A percentile compares a stretch with the other conserved stretches of the same genome.
phyloP scores from a whole-genome alignment of 2,113 vertebrate species.

The Rhipidura dahli region DNA sequence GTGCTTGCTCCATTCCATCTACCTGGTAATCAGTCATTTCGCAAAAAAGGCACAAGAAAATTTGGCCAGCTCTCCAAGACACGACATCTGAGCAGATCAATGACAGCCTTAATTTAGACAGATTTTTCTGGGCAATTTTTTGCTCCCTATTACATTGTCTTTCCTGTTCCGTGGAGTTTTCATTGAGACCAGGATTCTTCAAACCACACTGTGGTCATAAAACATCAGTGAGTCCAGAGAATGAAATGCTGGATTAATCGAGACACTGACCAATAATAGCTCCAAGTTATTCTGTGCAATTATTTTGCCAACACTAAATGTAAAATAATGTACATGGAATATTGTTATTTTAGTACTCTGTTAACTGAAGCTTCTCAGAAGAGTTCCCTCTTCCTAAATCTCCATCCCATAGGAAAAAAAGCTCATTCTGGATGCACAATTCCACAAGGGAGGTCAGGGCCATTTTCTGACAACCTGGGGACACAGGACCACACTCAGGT shows the following conservation, averaged over 20 bases:
- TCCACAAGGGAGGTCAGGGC: not conserved
- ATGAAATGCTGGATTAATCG: not conserved
- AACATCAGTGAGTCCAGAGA: not conserved
- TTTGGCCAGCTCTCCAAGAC: slow-evolving; percentile 16
- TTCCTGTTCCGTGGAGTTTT: not conserved
- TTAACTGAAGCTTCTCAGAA: not conserved
- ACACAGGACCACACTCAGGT: not conserved
- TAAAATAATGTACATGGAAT: not conserved
- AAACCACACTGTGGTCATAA: not conserved
- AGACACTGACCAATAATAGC: not conserved
- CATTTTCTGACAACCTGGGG: not conserved
- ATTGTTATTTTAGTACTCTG: not conserved
- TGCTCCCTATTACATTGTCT: not conserved
- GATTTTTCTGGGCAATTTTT: not conserved
- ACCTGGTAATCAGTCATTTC: slow-evolving; percentile 39
- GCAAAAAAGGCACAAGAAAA: slow-evolving; percentile 9
- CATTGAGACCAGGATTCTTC: not conserved
- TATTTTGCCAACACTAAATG: not conserved
- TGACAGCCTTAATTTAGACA: slow-evolving; percentile 41
- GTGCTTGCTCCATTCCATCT: slow-evolving; percentile 19
- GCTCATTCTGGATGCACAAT: too few species aligned
- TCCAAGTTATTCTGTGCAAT: not conserved
- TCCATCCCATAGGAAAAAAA: not conserved
- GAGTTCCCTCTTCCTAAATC: not conserved
- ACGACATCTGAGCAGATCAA: not conserved